Conservation (phyloP, 1,140 invertebrate genomes). For the Neodiprion fabricii region DNA sequence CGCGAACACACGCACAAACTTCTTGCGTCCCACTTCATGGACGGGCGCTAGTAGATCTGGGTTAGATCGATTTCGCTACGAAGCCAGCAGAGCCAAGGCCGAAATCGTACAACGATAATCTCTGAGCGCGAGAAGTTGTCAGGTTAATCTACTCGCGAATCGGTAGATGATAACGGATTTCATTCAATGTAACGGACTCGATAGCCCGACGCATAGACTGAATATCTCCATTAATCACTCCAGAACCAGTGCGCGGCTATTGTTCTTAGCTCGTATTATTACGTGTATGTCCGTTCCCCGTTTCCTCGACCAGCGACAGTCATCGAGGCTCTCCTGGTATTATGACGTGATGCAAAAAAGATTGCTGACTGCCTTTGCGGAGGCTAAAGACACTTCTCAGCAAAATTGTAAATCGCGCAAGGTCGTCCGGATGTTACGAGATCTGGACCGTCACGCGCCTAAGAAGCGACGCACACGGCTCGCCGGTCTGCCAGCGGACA, state of each 20-base stretch:
- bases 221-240: background rate
- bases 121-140: background rate
- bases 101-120: background rate
- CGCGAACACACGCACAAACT: too few relatives aligned
- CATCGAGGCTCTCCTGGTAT: background rate
- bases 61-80: background rate
- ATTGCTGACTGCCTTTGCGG: background rate
- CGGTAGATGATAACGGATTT: background rate
- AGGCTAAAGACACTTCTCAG: background rate
- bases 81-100: background rate
- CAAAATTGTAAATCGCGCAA: background rate
- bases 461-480: background rate
- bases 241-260: background rate
- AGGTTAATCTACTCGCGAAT: background rate
- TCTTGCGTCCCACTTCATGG: too few relatives aligned
- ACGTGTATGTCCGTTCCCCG: background rate
- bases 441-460: background rate
- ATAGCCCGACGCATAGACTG: background rate
- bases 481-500: background rate
- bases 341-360: background rate
- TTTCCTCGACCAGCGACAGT: background rate
- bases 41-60: background rate
- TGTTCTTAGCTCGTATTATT: background rate
- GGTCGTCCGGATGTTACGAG: slow-evolving; percentile 3
- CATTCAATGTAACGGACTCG: background rate